phyloP scores from a whole-genome alignment of 1,140 invertebrate genomes.

The Drosophila neocordata region DNA sequence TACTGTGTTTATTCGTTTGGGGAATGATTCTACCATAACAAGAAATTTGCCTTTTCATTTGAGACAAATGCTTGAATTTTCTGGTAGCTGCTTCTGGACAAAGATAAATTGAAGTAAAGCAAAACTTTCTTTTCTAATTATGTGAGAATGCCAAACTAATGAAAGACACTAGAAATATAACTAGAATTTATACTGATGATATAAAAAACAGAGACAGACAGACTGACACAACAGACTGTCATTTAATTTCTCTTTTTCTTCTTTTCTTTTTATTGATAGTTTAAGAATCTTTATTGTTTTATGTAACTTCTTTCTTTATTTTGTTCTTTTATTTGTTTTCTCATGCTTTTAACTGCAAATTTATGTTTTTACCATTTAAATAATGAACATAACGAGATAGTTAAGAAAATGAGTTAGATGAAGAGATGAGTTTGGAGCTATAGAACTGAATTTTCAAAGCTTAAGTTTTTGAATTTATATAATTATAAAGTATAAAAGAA shows the following conservation, averaged over 20 bases:
- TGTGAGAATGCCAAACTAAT: conserved; percentile 2
- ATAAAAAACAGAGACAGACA: no score
- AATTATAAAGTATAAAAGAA: no score
- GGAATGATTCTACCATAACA: neutral
- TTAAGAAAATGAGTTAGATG: no score
- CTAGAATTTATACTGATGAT: no score
- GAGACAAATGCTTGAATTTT: neutral
- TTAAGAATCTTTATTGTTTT: conserved; percentile 1
- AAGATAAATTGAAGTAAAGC: conserved; percentile 3
- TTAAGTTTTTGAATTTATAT: no score
- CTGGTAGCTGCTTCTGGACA: neutral
- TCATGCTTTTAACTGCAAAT: neutral
- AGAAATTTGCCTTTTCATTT: conserved; percentile 8
- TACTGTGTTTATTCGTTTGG: neutral
- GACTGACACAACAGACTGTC: no score
- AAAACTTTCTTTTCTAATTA: conserved; percentile 1
- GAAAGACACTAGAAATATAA: neutral
- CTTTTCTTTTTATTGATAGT: neutral
- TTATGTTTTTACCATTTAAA: neutral
- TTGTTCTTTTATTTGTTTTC: neutral
- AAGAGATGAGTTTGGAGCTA: no score
- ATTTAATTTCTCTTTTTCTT: neutral
- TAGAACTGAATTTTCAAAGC: no score
- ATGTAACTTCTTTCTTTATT: neutral
- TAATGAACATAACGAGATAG: no score